Percentiles rank a stretch among this genome's conserved stretches.
Conservation (phyloP, 2,888 invertebrate species). For the Globia sparganii region DNA sequence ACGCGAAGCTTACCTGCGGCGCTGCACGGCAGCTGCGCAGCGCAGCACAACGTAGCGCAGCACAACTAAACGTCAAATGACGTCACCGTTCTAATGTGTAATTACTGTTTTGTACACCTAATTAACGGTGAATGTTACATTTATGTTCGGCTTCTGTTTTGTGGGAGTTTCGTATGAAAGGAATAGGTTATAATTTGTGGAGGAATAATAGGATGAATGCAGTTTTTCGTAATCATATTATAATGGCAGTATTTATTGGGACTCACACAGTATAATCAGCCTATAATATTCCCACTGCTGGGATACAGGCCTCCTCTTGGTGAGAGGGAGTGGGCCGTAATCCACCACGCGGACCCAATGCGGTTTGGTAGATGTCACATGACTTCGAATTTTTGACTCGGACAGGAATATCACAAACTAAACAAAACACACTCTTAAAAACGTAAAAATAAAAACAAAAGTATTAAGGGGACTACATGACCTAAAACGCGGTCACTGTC, state of each 20-base stretch:
- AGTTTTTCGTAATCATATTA: too few species aligned
- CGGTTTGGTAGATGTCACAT: too few species aligned
- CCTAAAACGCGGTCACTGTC: too few species aligned
- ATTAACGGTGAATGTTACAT: conserved; percentile 49
- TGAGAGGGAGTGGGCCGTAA: background rate
- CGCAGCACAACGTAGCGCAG: conserved; percentile 13
- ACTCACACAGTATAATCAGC: background rate
- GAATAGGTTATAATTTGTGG: background rate
- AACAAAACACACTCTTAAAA: background rate
- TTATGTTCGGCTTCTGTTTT: conserved; percentile 24
- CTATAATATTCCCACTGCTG: background rate
- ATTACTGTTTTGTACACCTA: conserved; percentile 59
- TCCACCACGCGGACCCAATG: background rate
- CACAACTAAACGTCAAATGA: conserved; percentile 44
- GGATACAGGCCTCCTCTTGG: too few species aligned
- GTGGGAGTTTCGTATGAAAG: conserved; percentile 11
- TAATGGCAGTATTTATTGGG: background rate
- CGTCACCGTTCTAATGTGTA: conserved; percentile 57
- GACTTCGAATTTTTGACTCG: too few species aligned
- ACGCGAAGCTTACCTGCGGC: conserved; percentile 54
- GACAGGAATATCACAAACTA: background rate
- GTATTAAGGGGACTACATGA: too few species aligned
- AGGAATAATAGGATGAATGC: too few species aligned
- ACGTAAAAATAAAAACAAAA: background rate
- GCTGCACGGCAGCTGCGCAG: conserved; percentile 13